phyloP scores from a whole-genome alignment of 2,888 invertebrate species.

The Cinara cedri region DNA sequence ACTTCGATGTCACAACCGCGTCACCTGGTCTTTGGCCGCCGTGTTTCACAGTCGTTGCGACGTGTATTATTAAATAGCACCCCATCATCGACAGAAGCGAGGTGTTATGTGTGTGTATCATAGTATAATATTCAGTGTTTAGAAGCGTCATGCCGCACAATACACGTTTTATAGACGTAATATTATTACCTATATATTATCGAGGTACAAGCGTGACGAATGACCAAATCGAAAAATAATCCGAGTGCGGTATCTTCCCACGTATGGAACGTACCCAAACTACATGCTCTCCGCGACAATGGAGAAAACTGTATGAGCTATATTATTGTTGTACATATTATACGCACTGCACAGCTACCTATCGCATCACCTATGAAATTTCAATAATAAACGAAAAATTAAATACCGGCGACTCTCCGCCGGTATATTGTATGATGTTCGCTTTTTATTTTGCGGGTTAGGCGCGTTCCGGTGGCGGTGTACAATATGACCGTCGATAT shows the following conservation, averaged over 20 bases:
- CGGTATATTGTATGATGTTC: no score
- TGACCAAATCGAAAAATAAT: constrained; percentile 34
- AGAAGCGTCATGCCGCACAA: background rate
- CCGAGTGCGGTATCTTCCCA: constrained; percentile 24
- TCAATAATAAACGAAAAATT: background rate
- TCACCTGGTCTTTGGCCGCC: no score
- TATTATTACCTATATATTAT: background rate
- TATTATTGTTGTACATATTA: no score
- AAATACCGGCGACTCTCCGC: no score
- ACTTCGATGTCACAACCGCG: no score
- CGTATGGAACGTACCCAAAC: constrained; percentile 18
- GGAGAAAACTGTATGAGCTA: background rate
- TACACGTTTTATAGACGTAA: background rate
- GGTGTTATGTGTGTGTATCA: no score
- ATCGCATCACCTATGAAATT: background rate
- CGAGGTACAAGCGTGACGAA: constrained; percentile 21
- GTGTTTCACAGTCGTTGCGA: no score
- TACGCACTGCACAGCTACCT: no score
- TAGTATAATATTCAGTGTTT: background rate
- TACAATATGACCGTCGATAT: no score
- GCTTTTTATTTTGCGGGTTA: no score
- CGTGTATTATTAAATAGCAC: background rate
- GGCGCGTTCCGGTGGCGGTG: no score
- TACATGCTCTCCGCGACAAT: background rate
- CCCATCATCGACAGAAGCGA: no score